Evolutionary conservation across 2,888 invertebrate species (phyloP).

Genomic region (Helobdella robusta): DNA sequence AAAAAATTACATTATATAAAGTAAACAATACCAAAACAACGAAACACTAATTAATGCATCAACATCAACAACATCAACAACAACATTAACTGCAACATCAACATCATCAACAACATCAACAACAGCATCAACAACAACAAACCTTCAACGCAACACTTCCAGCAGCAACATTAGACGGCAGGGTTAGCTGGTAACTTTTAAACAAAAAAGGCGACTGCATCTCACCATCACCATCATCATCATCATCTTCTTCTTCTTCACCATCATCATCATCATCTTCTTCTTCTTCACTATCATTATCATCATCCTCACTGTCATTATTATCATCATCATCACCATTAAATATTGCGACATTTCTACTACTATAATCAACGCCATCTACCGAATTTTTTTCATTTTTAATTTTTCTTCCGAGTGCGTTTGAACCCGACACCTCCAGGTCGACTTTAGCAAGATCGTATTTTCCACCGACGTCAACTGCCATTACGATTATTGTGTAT

Average conservation of each 20-base stretch:
- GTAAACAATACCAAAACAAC: too few relatives aligned
- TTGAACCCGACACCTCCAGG: background rate
- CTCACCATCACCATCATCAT: background rate
- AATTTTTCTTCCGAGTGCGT: background rate
- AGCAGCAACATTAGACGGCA: background rate
- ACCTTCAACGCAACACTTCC: background rate
- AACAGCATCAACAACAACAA: too few relatives aligned
- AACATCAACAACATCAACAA: background rate
- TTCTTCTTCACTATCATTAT: background rate
- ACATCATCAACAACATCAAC: background rate
- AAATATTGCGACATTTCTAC: too few relatives aligned
- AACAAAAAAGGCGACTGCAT: background rate
- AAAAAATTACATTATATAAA: too few relatives aligned
- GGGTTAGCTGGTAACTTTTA: background rate
- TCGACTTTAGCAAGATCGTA: background rate
- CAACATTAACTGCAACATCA: background rate
- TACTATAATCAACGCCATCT: background rate
- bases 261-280: background rate
- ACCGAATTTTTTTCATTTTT: too few relatives aligned
- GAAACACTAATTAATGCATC: too few relatives aligned
- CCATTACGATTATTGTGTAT: background rate
- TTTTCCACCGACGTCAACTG: constrained; percentile 9
- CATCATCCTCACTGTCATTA: background rate
- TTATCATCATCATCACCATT: background rate
- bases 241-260: background rate